A percentile compares a stretch with the other conserved stretches of the same genome.
These are phyloP conservation scores for Dolichotis patagonum DNA, from an alignment of 2,113 vertebrate genomes.

Conservation along the genomic window DNA sequence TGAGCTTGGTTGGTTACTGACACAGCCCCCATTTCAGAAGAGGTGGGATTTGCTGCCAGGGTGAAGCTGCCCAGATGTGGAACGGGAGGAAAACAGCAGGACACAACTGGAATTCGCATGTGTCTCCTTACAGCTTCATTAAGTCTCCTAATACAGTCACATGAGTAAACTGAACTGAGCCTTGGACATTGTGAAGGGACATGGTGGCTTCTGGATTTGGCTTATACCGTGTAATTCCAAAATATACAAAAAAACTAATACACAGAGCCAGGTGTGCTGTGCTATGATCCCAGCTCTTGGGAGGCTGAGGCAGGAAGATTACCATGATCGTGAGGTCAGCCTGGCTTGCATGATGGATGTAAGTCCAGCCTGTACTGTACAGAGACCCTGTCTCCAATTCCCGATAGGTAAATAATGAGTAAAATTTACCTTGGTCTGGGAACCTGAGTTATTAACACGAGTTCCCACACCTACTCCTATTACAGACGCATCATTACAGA, in stretches of 20 bases:
- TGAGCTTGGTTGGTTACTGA: background rate
- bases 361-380: background rate
- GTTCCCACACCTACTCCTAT: background rate
- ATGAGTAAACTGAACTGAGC: background rate
- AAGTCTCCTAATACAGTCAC: background rate
- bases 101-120: background rate
- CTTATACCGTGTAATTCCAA: background rate
- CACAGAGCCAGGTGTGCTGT: background rate
- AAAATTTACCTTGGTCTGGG: background rate
- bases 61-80: background rate
- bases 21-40: background rate
- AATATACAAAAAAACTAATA: background rate
- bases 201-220: background rate
- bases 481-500: background rate
- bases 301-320: background rate
- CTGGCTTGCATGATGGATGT: background rate
- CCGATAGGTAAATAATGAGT: background rate
- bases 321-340: background rate
- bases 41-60: background rate
- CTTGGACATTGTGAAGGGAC: background rate
- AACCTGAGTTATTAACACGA: slow-evolving; percentile 4
- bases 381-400: background rate
- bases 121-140: background rate
- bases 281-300: background rate
- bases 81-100: background rate